A percentile compares a stretch with the other conserved stretches of the same genome.
Conservation (phyloP, 2,888 invertebrate species). For the Diogma glabrata region DNA sequence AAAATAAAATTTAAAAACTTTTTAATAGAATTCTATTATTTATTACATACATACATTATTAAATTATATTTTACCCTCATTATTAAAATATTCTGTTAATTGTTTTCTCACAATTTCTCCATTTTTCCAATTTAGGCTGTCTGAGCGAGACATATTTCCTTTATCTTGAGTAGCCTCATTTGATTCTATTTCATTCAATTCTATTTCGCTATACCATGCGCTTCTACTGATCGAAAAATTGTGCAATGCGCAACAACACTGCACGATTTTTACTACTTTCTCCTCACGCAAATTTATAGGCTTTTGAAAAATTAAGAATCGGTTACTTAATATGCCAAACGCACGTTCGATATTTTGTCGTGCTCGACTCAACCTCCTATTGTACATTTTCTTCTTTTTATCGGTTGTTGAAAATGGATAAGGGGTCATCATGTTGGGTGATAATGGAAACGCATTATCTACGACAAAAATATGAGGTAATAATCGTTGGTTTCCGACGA, state of each 20-base stretch:
- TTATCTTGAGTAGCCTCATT: not conserved
- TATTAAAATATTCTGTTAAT: not conserved
- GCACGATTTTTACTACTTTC: not conserved
- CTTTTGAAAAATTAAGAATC: not conserved
- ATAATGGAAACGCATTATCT: conserved; percentile 9
- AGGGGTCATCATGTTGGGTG: not conserved
- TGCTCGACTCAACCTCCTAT: not conserved
- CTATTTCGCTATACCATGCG: not conserved
- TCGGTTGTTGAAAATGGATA: not conserved
- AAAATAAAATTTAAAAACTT: not conserved
- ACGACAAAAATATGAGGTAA: conserved; percentile 7
- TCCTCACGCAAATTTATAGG: not conserved
- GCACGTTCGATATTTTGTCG: not conserved
- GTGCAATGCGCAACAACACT: too few species aligned
- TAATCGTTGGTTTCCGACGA: not conserved
- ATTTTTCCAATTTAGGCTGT: not conserved
- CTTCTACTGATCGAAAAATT: not conserved
- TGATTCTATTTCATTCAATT: not conserved
- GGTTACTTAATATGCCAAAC: not conserved
- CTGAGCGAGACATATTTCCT: not conserved
- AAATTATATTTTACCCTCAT: not conserved
- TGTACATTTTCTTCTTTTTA: not conserved
- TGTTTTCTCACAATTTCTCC: not conserved
- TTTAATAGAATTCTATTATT: not conserved
- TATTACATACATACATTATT: not conserved